Evolutionary conservation across 2,888 invertebrate genomes (phyloP).

Genomic region (Catocala fraxini): DNA sequence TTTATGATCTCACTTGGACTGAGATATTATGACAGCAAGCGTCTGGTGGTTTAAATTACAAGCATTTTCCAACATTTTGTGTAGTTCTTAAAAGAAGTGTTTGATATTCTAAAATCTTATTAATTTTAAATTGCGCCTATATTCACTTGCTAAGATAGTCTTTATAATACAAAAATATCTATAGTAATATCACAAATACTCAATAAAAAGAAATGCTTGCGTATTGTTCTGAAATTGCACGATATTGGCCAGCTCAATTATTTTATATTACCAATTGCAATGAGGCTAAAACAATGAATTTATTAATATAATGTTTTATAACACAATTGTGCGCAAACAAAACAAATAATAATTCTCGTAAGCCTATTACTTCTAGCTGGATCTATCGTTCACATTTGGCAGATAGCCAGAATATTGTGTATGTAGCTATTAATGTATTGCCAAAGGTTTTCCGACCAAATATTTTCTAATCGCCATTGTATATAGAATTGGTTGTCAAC

Average conservation of each 20-base stretch:
- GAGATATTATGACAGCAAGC: too few species aligned
- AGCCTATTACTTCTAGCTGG: conserved; percentile 8
- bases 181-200: too few species aligned
- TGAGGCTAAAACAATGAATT: conserved; percentile 1
- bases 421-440: background rate
- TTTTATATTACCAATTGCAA: conserved; percentile 8
- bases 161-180: too few species aligned
- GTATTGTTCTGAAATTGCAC: conserved; percentile 5
- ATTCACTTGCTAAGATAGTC: too few species aligned
- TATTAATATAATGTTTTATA: conserved; percentile 7
- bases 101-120: too few species aligned
- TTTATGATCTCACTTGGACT: too few species aligned
- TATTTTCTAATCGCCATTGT: background rate
- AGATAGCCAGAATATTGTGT: conserved; percentile 2
- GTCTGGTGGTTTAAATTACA: too few species aligned
- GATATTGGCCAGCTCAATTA: background rate
- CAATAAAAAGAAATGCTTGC: background rate
- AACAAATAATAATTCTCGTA: conserved; percentile 19
- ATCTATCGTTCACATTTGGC: conserved; percentile 4
- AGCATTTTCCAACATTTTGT: too few species aligned
- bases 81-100: too few species aligned
- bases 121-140: too few species aligned
- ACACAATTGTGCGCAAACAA: conserved; percentile 3
- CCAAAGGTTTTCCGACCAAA: background rate
- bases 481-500: too few species aligned